Evolutionary conservation across 2,888 invertebrate genomes (phyloP).

Genomic region (Oxystoma pomonae): DNA sequence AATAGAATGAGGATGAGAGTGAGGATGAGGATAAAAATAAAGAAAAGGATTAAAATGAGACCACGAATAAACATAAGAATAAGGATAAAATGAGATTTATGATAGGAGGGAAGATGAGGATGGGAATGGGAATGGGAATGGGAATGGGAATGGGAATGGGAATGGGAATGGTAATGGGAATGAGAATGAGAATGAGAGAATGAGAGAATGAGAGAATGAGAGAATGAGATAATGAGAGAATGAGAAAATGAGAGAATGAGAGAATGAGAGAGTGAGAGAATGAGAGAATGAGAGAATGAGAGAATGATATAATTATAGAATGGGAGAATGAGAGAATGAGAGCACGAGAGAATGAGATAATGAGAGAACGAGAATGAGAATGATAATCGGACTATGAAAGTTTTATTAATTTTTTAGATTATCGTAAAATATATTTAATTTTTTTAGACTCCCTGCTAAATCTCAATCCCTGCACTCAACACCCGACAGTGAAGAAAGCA

Average conservation of each 20-base stretch:
- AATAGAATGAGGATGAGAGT: not conserved
- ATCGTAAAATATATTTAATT: no score
- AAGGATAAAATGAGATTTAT: not conserved
- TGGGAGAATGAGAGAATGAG: not conserved
- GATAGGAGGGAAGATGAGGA: not conserved
- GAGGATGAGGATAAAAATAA: not conserved
- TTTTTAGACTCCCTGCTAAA: conserved; percentile 20
- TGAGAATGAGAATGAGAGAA: not conserved
- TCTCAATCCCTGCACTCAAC: conserved; percentile 45
- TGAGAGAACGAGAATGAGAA: not conserved
- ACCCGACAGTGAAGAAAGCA: conserved; percentile 80
- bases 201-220: not conserved
- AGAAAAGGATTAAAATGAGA: not conserved
- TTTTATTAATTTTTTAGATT: no score
- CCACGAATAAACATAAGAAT: not conserved
- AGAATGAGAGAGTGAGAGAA: not conserved
- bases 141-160: not conserved
- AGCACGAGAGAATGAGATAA: not conserved
- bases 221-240: no score
- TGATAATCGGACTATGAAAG: not conserved
- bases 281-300: not conserved
- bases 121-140: not conserved
- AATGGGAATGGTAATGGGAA: not conserved
- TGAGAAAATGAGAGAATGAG: not conserved
- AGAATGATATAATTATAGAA: not conserved